Percentiles rank a stretch among this genome's conserved stretches.
Conservation (phyloP, 2,888 invertebrate species). For the Chirona hameri region DNA sequence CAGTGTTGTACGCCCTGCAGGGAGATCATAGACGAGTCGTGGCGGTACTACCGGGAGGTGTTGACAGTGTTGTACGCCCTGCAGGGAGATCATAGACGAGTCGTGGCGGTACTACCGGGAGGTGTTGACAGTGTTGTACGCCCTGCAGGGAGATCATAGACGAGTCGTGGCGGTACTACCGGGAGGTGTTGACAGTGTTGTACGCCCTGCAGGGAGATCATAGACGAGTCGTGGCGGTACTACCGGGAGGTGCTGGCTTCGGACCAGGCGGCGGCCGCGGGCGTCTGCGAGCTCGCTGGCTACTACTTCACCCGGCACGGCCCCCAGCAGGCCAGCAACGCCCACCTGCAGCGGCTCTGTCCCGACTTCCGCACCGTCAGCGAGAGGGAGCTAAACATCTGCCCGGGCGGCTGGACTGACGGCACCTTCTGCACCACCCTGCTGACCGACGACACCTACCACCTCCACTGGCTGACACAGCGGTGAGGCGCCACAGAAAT, state of each 20-base stretch:
- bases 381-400: conserved; percentile 65
- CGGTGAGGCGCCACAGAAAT: too few species aligned
- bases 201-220: conserved; percentile 44
- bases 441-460: conserved; percentile 66
- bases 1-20: too few species aligned
- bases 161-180: too few species aligned
- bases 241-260: conserved; percentile 67
- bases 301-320: conserved; percentile 73
- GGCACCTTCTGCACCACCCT: conserved; percentile 78
- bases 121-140: too few species aligned
- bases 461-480: conserved; percentile 71
- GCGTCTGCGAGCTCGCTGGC: conserved; percentile 68
- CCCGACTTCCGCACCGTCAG: conserved; percentile 47
- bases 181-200: too few species aligned
- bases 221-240: conserved; percentile 54
- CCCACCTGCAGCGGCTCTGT: not conserved
- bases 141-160: too few species aligned
- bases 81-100: too few species aligned
- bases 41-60: too few species aligned
- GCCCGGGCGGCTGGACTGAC: conserved; percentile 72
- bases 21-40: too few species aligned
- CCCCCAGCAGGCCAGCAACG: conserved; percentile 57
- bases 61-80: too few species aligned
- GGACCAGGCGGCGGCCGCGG: conserved; percentile 63
- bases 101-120: too few species aligned